Base-by-base conservation (phyloP, 2,113 vertebrate genomes). In the Silurus glanis region DNA sequence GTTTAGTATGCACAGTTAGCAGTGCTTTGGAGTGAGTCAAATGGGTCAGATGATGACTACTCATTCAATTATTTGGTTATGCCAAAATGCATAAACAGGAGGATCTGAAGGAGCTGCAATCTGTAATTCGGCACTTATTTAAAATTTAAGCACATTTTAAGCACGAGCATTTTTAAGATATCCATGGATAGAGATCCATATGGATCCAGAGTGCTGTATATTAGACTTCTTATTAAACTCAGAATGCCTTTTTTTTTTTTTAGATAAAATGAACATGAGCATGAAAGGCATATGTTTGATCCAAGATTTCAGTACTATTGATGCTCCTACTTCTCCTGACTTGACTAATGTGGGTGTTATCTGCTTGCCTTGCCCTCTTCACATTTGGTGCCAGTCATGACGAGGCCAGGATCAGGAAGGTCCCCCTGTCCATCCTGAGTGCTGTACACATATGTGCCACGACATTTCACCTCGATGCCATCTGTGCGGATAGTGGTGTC, bases 321-420 rank as follows among this genome's bases (percentile, higher is more conserved):
- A 37, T 37, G 37, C 37, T 37, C 37, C 37, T 3, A 2, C 37
- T 37, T 37, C 37, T 37, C 37, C 37, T 37, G 3, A 51, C 25
- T 56, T 28, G 64, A 47, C 16, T 45, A 58, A 83, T 83, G 2
- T 47, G 53, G 47, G 67, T 49, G 83, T 49, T 16, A 9, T 21
- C 25, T 25, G 87, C 96, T 91, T 83, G 97, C 97, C 97, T 97
- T 97, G 5, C 96, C 94, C 62, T 97, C 95, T 5, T 96, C 97
- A 51, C 98, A 99, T 75, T 96, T 97, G 16, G 98, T 99, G 69
- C 98, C 98, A 0, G 97, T 96, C 93, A 96, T 96, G 69, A 99
- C 98, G 4, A 98, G 93, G 37, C 97, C 96, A 0, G 97, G 95
- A 90, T 97, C 96, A 0, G 94, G 95, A 80, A 96, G 94, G 91